phyloP scores from a whole-genome alignment of 1,140 invertebrate species.

The Ectropis grisescens region DNA sequence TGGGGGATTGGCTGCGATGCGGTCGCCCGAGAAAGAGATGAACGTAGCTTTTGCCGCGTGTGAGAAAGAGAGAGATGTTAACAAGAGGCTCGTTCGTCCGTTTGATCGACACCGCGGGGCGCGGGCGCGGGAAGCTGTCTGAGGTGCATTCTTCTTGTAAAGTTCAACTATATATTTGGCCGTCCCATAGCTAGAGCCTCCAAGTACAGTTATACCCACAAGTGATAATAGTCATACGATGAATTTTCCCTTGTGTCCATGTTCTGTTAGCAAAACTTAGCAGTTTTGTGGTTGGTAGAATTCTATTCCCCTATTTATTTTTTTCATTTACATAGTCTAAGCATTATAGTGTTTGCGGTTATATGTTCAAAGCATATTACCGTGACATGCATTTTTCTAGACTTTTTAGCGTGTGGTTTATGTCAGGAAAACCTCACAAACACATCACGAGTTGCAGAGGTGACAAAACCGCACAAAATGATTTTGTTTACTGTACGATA shows the following conservation, averaged over 20 bases:
- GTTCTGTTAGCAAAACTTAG: constrained; percentile 1
- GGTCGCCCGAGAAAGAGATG: constrained; percentile 37
- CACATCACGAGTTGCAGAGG: no score
- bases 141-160: constrained; percentile 66
- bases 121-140: constrained; percentile 57
- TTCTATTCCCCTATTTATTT: no score
- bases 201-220: constrained; percentile 38
- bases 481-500: no score
- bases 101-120: constrained; percentile 66
- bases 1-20: constrained; percentile 68
- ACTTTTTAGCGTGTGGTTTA: no score
- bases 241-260: constrained; percentile 6
- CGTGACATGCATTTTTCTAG: no score
- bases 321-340: no score
- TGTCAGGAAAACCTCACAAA: no score
- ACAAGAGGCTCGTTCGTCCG: constrained; percentile 65
- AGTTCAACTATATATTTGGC: constrained; percentile 67
- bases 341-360: no score
- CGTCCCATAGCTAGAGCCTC: constrained; percentile 25
- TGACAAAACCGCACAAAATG: no score
- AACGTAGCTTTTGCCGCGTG: constrained; percentile 22
- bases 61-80: constrained; percentile 42
- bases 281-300: no score
- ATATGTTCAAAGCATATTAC: no score
- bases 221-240: constrained; percentile 6